A percentile compares a stretch with the other conserved stretches of the same genome.
Conservation (phyloP, 2,113 vertebrate species). For the Notiomystis cincta region DNA sequence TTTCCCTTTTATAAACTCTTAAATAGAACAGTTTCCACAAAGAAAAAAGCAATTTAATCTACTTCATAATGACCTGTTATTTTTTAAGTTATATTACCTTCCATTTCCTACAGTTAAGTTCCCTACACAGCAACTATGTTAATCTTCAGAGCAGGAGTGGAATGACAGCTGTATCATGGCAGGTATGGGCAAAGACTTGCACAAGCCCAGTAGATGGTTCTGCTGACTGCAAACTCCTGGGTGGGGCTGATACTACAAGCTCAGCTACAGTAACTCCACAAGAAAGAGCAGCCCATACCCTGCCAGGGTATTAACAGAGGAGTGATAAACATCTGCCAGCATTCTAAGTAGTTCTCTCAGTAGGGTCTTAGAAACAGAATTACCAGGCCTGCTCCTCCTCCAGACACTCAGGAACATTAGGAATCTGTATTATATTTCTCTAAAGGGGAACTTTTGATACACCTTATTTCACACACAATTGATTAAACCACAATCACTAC, state of each 20-base stretch:
- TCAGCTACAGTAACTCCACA: neutral
- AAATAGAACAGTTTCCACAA: neutral
- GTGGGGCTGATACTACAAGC: neutral
- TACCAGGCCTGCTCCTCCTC: neutral
- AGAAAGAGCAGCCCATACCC: neutral
- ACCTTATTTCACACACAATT: neutral
- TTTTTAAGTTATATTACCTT: neutral
- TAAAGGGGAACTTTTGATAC: neutral
- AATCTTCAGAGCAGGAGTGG: neutral
- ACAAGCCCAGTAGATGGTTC: neutral
- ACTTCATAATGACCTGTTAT: neutral
- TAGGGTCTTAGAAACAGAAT: neutral
- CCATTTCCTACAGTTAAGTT: neutral
- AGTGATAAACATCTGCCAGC: neutral
- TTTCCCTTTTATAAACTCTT: neutral
- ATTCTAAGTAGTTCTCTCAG: neutral
- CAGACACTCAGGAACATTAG: neutral
- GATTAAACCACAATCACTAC: neutral
- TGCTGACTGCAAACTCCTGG: neutral
- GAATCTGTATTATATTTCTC: neutral
- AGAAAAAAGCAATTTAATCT: neutral
- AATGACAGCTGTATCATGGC: neutral
- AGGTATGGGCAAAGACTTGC: neutral
- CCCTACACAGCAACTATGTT: neutral
- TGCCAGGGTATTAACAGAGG: neutral